A percentile compares a stretch with the other conserved stretches of the same genome.
These are phyloP conservation scores for Brachionus sp. DNA, from an alignment of 1,140 invertebrate genomes.

Conservation along the genomic window DNA sequence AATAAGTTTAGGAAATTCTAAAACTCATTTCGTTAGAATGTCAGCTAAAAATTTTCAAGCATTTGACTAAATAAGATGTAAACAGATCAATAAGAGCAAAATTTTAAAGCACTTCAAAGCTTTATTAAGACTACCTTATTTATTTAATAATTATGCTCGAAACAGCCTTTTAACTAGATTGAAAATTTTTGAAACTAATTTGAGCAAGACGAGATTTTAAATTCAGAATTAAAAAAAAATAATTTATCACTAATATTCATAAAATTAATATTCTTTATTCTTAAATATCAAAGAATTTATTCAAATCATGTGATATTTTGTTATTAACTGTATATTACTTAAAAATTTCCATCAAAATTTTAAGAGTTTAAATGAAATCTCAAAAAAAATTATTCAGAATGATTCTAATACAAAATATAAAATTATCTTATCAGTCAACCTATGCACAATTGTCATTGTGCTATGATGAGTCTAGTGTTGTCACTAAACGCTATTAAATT, in stretches of 20 bases:
- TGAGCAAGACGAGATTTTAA: too few relatives aligned
- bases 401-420: background rate
- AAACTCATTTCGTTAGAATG: too few relatives aligned
- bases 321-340: background rate
- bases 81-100: too few relatives aligned
- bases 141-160: too few relatives aligned
- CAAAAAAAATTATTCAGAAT: background rate
- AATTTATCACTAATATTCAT: background rate
- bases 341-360: background rate
- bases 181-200: too few relatives aligned
- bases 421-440: background rate
- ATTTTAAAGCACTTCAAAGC: too few relatives aligned
- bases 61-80: too few relatives aligned
- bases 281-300: background rate
- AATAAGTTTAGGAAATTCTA: too few relatives aligned
- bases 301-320: background rate
- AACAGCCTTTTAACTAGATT: too few relatives aligned
- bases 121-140: too few relatives aligned
- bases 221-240: too few relatives aligned
- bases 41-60: too few relatives aligned
- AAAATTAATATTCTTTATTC: background rate
- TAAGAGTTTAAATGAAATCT: background rate
- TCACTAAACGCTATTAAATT: background rate
- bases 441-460: background rate
- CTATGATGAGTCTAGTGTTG: background rate